phyloP scores from a whole-genome alignment of 1,140 invertebrate genomes.

The Aphaenogaster floridana region DNA sequence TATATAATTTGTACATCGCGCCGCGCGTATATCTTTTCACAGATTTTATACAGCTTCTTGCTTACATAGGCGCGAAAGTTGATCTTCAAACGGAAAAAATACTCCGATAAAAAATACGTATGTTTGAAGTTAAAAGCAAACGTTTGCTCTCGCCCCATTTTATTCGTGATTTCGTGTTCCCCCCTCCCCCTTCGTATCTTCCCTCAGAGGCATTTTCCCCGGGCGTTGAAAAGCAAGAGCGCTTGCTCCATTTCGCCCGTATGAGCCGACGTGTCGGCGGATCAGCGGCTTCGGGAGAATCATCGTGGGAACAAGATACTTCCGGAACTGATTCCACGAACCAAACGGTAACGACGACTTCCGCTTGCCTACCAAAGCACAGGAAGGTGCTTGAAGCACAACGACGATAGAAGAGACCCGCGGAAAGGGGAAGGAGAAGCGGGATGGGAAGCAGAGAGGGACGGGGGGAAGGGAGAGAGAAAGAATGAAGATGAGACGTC shows the following conservation, averaged over 20 bases:
- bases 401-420: conserved; percentile 42
- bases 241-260: conserved; percentile 18
- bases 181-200: neutral
- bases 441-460: neutral
- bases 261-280: conserved; percentile 37
- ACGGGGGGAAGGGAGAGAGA: conserved; percentile 24
- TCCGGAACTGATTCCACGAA: conserved; percentile 77
- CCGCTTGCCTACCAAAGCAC: conserved; percentile 70
- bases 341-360: conserved; percentile 78
- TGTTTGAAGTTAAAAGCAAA: neutral
- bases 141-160: neutral
- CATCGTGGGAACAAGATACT: conserved; percentile 77
- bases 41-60: neutral
- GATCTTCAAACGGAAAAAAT: neutral
- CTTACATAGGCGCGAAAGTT: neutral
- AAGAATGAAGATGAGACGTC: conserved; percentile 61
- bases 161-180: neutral
- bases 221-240: conserved; percentile 35
- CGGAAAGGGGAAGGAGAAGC: conserved; percentile 8
- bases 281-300: conserved; percentile 61
- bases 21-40: neutral
- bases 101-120: neutral
- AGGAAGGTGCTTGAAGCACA: conserved; percentile 65
- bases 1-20: neutral
- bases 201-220: neutral